Conservation (phyloP, 2,113 vertebrate species). For the Hippocampus barbouri region DNA sequence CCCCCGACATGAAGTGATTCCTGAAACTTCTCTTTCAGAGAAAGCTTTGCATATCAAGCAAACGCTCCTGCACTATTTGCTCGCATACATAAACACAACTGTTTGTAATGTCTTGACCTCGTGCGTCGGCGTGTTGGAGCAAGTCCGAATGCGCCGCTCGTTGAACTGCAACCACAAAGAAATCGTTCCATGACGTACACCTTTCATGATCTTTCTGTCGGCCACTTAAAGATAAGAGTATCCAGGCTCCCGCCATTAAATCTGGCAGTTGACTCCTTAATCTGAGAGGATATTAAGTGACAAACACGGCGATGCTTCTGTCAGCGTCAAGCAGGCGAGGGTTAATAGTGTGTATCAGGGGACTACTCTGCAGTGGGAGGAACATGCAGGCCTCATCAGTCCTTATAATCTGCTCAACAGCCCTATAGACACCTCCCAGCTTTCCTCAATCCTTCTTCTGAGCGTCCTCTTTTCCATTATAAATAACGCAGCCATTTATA, state of each 20-base stretch:
- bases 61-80: slow-evolving; percentile 56
- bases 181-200: slow-evolving; percentile 1
- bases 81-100: slow-evolving; percentile 49
- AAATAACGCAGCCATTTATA: slow-evolving; percentile 71
- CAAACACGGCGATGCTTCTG: slow-evolving; percentile 73
- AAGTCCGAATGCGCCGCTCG: slow-evolving; percentile 41
- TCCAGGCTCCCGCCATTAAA: slow-evolving; percentile 67
- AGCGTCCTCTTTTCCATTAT: slow-evolving; percentile 65
- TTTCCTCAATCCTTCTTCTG: slow-evolving; percentile 61
- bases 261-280: slow-evolving; percentile 77
- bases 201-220: slow-evolving; percentile 61
- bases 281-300: slow-evolving; percentile 85
- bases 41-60: slow-evolving; percentile 62
- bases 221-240: slow-evolving; percentile 72
- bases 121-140: slow-evolving; percentile 28
- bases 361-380: slow-evolving; percentile 65
- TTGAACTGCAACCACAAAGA: slow-evolving; percentile 41
- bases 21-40: slow-evolving; percentile 1
- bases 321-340: slow-evolving; percentile 75
- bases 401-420: slow-evolving; percentile 69
- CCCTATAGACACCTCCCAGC: slow-evolving; percentile 61
- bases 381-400: slow-evolving; percentile 61
- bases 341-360: slow-evolving; percentile 79
- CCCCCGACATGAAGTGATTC: background rate
- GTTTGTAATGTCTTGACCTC: slow-evolving; percentile 39